A percentile compares a stretch with the other conserved stretches of the same genome.
Evolutionary conservation across 2,888 invertebrate species (phyloP).

Genomic region (Timema podura): DNA sequence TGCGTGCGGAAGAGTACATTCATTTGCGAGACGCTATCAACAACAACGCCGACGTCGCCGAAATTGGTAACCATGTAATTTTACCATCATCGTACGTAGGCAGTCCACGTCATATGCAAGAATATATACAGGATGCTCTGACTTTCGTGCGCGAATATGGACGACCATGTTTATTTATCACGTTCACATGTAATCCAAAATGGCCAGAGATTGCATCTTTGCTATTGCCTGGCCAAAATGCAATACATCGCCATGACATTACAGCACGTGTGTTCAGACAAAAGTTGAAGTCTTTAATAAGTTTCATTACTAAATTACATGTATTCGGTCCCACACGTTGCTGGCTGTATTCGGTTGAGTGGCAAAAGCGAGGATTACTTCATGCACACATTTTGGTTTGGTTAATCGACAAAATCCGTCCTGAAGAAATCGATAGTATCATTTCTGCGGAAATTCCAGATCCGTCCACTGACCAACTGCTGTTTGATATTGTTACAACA

Average conservation of each 20-base stretch:
- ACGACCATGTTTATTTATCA: constrained; percentile 29
- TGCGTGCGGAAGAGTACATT: constrained; percentile 31
- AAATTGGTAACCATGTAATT: background rate
- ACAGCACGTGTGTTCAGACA: constrained; percentile 34
- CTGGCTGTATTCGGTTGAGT: constrained; percentile 36
- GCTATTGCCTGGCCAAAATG: constrained; percentile 32
- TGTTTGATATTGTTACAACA: constrained; percentile 27
- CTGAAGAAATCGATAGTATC: constrained; percentile 37
- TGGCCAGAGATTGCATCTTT: constrained; percentile 38
- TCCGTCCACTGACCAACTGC: constrained; percentile 14
- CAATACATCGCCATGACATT: constrained; percentile 35
- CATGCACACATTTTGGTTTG: constrained; percentile 12
- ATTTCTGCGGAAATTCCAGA: constrained; percentile 43
- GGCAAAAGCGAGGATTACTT: constrained; percentile 36
- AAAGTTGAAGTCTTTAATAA: constrained; percentile 27
- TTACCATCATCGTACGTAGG: constrained; percentile 1
- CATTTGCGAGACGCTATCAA: constrained; percentile 32
- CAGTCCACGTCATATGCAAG: constrained; percentile 15
- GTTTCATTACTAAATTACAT: constrained; percentile 32
- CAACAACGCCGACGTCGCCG: background rate
- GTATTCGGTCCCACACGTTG: constrained; percentile 34
- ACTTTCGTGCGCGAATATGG: constrained; percentile 11
- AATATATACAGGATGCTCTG: constrained; percentile 17
- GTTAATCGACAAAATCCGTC: constrained; percentile 33
- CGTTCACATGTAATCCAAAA: constrained; percentile 40